A percentile compares a stretch with the other conserved stretches of the same genome.
phyloP scores from a whole-genome alignment of 2,797 vertebrate genomes.

The Lemur catta region DNA sequence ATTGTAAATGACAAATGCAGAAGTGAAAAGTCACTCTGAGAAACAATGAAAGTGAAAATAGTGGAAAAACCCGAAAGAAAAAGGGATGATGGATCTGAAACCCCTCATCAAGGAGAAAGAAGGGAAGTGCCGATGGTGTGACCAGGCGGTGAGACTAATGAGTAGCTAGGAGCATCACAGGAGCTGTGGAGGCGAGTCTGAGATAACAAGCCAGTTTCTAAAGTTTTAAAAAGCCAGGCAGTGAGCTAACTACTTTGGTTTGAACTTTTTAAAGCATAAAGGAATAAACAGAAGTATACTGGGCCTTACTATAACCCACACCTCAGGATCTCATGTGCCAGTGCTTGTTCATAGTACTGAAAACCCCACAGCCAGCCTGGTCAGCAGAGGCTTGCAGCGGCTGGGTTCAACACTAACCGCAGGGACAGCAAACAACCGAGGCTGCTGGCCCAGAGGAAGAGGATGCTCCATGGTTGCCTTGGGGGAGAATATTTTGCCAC shows the following conservation, averaged over 20 bases:
- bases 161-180: neutral
- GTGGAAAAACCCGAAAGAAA: neutral
- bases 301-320: neutral
- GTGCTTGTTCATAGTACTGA: neutral
- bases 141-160: neutral
- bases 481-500: neutral
- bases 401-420: neutral
- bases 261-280: neutral
- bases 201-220: neutral
- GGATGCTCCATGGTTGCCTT: fast-evolving
- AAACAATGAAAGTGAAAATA: neutral
- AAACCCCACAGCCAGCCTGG: neutral
- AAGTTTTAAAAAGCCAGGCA: neutral
- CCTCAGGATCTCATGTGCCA: neutral
- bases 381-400: neutral
- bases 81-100: neutral
- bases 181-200: neutral
- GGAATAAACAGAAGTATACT: neutral
- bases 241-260: neutral
- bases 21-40: neutral
- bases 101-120: neutral
- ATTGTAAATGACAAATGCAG: neutral
- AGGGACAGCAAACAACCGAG: neutral
- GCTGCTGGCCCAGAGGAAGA: neutral
- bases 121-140: neutral